Evolutionary conservation across 2,113 vertebrate species (phyloP).

Genomic region (Meleagris gallopavo): DNA sequence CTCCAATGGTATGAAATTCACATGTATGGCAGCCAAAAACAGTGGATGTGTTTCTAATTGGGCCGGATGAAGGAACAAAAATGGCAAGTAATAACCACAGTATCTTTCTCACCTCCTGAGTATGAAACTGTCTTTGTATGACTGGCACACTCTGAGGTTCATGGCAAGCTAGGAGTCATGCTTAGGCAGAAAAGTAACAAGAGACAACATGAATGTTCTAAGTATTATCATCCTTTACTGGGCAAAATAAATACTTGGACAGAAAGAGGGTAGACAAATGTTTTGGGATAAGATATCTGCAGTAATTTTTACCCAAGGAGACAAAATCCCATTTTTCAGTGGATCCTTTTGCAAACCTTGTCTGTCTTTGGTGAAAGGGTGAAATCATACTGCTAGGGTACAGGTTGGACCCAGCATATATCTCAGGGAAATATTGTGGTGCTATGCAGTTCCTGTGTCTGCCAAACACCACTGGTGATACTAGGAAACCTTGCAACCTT

Average conservation of each 20-base stretch:
- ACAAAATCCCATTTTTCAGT: not conserved
- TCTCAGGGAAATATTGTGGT: not conserved
- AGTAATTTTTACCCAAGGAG: fast-evolving
- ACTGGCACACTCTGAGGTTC: not conserved
- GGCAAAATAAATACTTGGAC: not conserved
- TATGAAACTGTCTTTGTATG: not conserved
- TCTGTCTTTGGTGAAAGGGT: not conserved
- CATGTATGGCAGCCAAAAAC: not conserved
- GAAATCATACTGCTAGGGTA: not conserved
- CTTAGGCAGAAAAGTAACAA: not conserved
- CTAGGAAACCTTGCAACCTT: not conserved
- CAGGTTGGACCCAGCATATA: not conserved
- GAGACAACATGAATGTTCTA: not conserved
- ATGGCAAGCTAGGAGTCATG: not conserved
- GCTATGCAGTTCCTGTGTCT: not conserved
- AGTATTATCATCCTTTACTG: not conserved
- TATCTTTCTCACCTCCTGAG: not conserved
- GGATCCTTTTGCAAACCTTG: not conserved
- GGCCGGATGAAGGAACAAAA: not conserved
- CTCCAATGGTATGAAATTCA: not conserved
- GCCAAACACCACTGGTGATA: not conserved
- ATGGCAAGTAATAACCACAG: not conserved
- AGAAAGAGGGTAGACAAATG: not conserved
- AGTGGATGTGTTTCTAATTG: not conserved
- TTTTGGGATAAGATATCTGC: not conserved